Base-by-base conservation (phyloP, 2,888 invertebrate species). In the Pseudanteris insignis region DNA sequence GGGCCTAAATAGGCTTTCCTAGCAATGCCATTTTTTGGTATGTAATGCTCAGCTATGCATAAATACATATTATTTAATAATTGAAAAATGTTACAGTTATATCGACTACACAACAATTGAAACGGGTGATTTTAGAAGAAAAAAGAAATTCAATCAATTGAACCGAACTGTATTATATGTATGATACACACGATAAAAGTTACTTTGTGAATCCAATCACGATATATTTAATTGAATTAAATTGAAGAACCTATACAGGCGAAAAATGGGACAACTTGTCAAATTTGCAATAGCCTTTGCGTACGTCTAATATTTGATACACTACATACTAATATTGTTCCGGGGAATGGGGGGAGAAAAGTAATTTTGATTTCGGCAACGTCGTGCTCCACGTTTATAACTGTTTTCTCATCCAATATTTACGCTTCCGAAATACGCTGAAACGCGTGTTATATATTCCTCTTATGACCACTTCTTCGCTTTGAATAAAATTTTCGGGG, bases 321-420 rank as follows among this genome's bases (percentile, higher is more conserved):
- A 47, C 37, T 38, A 38, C n/a, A 48, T 48, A 48, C 38, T 48
- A 15, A 37, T 18, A 4, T 12, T 38, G n/a, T n/a, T n/a, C n/a
- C n/a, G n/a, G n/a, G n/a, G n/a, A n/a, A n/a, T n/a, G n/a, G n/a
- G 10, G 38, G 48, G 32, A 24, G 21, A 32, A 48, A 48, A 48
- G 38, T 38, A 48, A 48, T 48, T 48, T 38, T 48, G 48, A 38
- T 48, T 48, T 38, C 25, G 25, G 37, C 37, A 24, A 37, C 30
- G 30, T 0, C 15, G 6, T 14, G 15, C 25, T 26, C 15, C 32
- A 4, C 40, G 50, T 50, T 32, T 47, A 37, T 47, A 47, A 33
- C 40, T 48, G 48, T 38, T 48, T 48, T 38, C 48, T 32, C 25
- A 32, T 38, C 30, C 30, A 48, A 48, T 48, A 50, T 41, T 40